Conservation (phyloP, 2,113 vertebrate species). For the Stegostoma tigrinum region DNA sequence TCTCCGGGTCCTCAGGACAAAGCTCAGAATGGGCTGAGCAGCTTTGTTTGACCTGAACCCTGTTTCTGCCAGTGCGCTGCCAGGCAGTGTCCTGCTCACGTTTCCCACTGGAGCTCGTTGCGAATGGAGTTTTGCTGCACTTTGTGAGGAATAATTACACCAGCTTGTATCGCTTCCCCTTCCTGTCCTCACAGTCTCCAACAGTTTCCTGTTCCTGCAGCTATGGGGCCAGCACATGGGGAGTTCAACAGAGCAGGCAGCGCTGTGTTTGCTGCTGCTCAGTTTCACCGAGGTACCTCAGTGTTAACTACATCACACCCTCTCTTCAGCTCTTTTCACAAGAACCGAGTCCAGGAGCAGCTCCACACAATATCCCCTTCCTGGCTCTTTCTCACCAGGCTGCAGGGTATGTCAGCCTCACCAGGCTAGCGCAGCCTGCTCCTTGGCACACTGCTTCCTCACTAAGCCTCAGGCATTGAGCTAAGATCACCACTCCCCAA, state of each 20-base stretch:
- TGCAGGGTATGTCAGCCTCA: neutral
- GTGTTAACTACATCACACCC: neutral
- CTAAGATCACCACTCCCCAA: too few relatives aligned
- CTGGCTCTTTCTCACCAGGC: neutral
- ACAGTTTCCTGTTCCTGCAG: neutral
- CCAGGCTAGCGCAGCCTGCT: neutral
- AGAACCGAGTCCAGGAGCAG: too few relatives aligned
- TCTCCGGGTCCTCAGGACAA: neutral
- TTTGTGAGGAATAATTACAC: constrained; percentile 24
- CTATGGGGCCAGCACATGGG: neutral
- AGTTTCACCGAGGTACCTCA: neutral
- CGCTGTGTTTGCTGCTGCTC: neutral
- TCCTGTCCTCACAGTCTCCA: neutral
- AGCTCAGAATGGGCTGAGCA: neutral
- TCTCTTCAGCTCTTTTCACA: neutral
- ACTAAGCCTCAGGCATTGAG: too few relatives aligned
- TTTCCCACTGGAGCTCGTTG: constrained; percentile 7
- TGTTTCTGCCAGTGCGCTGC: neutral
- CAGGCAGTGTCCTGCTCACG: neutral
- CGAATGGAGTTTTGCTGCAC: neutral
- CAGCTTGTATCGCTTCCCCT: neutral
- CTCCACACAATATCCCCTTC: neutral
- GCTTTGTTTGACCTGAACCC: neutral
- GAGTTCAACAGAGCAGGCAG: neutral
- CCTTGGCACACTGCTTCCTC: too few relatives aligned